A percentile compares a stretch with the other conserved stretches of the same genome.
Evolutionary conservation across 2,113 vertebrate genomes (phyloP).

Genomic region (Neodontobutis hainanensis): DNA sequence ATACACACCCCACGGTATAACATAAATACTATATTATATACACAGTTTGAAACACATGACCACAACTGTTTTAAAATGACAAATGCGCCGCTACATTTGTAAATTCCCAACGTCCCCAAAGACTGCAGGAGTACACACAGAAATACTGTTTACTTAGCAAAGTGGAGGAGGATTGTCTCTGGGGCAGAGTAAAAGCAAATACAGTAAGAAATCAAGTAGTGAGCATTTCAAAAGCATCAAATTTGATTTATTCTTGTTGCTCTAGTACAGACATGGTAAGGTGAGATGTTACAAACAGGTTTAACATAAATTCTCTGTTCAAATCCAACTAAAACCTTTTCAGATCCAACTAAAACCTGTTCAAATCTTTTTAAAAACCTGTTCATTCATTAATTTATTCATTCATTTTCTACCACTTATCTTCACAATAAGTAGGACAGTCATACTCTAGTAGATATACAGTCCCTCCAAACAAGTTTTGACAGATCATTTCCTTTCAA

Average conservation of each 20-base stretch:
- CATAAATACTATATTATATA: conserved; percentile 29
- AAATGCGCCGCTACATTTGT: conserved; percentile 53
- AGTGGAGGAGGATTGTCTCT: conserved; percentile 51
- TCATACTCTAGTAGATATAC: no score
- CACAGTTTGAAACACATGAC: conserved; percentile 45
- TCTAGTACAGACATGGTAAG: no score
- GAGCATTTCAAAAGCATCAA: background rate
- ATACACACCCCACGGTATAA: background rate
- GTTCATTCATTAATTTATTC: no score
- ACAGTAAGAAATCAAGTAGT: background rate
- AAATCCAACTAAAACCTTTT: no score
- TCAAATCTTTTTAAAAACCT: no score
- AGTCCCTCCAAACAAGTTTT: no score
- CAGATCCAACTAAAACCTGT: no score
- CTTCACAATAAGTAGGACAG: no score
- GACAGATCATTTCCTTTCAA: no score
- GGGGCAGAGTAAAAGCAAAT: conserved; percentile 1
- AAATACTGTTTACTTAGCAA: conserved; percentile 57
- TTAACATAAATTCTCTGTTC: no score
- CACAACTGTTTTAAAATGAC: conserved; percentile 45
- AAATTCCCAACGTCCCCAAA: conserved; percentile 37
- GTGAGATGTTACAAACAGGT: no score
- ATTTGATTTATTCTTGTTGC: background rate
- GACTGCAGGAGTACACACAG: conserved; percentile 53
- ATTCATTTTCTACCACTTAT: no score